Base-by-base conservation (phyloP, 2,888 invertebrate genomes). In the Agriopis aurantiaria region DNA sequence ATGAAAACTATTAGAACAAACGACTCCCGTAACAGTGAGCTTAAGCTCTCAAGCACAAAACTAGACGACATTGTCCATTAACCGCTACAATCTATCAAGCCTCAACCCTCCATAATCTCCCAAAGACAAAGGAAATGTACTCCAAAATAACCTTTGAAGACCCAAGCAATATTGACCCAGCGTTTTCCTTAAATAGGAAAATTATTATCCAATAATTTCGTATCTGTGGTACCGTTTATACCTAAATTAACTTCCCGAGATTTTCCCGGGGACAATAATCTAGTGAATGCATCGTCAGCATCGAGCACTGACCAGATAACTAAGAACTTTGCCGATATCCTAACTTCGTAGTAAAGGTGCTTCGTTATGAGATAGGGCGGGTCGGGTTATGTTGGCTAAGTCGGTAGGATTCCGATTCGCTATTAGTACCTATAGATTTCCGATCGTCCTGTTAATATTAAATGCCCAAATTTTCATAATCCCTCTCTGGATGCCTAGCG, bases 181-280 rank as follows among this genome's bases (percentile, higher is more conserved):
- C 73, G 63, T 63, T 73, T 75, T 68, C 74, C 68, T 72, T 72
- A 69, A 78, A 73, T 73, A 69, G 67, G 65, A 65, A 77, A 78
- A 80, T 81, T 72, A 76, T 73, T 74, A 70, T 72, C 75, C 74
- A 77, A 77, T 79, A 71, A 72, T 74, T 78, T 76, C 70, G 78
- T 77, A 79, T 74, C 81, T 82, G 72, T 78, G 78, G 79, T 80
- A 80, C 80, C 80, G 80, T 80, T 82, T 82, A 86, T 84, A 85
- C 80, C 79, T 80, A 88, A 88, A 88, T 89, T 87, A 88, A 85
- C 85, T 80, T 83, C 75, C 82, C 78, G 81, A 82, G 84, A 86
- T 87, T 84, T 82, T 79, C 77, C 77, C 84, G 80, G 84, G 80
- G 77, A 87, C 85, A 86, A 87, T 87, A 90, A 89, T 88, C 87